Conservation (phyloP, 2,888 invertebrate species). For the Conchocele bisecta region DNA sequence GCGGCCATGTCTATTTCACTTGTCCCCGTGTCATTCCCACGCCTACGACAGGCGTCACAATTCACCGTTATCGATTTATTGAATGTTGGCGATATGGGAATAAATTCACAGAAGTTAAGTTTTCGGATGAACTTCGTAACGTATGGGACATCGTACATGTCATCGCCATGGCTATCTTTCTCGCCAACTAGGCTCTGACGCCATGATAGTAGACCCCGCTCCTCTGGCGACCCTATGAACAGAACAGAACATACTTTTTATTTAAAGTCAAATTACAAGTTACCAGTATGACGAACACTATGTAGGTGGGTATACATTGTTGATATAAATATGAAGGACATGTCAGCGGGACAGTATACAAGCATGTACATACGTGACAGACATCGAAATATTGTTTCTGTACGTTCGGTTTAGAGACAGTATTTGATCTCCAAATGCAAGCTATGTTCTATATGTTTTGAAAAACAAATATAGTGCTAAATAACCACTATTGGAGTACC, state of each 20-base stretch:
- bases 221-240: slow-evolving; percentile 61
- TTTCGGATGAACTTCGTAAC: slow-evolving; percentile 53
- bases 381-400: too few relatives aligned
- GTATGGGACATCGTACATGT: slow-evolving; percentile 59
- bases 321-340: background rate
- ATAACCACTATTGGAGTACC: too few relatives aligned
- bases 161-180: background rate
- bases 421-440: too few relatives aligned
- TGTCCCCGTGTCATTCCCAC: background rate
- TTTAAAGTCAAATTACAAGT: too few relatives aligned
- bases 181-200: slow-evolving; percentile 36
- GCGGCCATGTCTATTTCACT: background rate
- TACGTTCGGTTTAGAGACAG: too few relatives aligned
- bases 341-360: too few relatives aligned
- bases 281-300: too few relatives aligned
- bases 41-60: slow-evolving; percentile 6
- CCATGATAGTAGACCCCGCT: slow-evolving; percentile 68
- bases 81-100: slow-evolving; percentile 67
- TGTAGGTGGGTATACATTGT: background rate
- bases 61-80: slow-evolving; percentile 47
- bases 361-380: too few relatives aligned
- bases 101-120: slow-evolving; percentile 55
- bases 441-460: too few relatives aligned
- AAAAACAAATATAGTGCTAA: background rate
- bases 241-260: background rate